A percentile compares a stretch with the other conserved stretches of the same genome.
phyloP scores from a whole-genome alignment of 2,113 vertebrate species.

The Talpa occidentalis region DNA sequence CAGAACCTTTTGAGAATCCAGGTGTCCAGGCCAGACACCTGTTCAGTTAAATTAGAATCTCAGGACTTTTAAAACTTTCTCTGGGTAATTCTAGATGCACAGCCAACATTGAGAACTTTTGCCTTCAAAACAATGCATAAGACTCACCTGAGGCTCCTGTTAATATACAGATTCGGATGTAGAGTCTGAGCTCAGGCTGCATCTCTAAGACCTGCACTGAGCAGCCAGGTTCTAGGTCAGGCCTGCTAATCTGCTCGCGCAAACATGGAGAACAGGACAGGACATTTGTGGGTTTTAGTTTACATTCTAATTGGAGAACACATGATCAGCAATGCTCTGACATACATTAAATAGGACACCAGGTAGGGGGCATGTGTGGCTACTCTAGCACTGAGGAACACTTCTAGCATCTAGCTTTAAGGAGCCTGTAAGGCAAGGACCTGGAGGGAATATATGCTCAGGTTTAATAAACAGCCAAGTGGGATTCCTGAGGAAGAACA shows the following conservation, averaged over 20 bases:
- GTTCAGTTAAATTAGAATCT: not conserved
- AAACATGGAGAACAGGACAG: rapidly evolving
- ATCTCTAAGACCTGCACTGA: not conserved
- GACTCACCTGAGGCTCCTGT: not conserved
- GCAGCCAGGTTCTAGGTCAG: not conserved
- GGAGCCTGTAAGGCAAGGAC: not conserved
- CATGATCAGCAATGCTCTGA: not conserved
- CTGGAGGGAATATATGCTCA: not conserved
- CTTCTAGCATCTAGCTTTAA: not conserved
- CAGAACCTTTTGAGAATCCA: not conserved
- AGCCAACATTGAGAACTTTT: not conserved
- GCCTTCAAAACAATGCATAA: rapidly evolving
- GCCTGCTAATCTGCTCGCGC: not conserved
- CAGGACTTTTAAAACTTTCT: not conserved
- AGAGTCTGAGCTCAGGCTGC: not conserved
- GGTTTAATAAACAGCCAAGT: not conserved
- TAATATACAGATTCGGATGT: not conserved
- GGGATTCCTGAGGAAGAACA: not conserved
- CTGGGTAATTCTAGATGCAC: not conserved
- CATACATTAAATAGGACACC: not conserved
- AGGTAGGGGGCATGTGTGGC: too few relatives aligned
- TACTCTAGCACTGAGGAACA: not conserved
- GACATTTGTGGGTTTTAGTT: not conserved
- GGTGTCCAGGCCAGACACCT: not conserved
- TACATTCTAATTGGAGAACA: not conserved